A percentile compares a stretch with the other conserved stretches of the same genome.
These are phyloP conservation scores for Liasis olivaceus DNA, from an alignment of 2,797 vertebrate species.

Conservation along the genomic window DNA sequence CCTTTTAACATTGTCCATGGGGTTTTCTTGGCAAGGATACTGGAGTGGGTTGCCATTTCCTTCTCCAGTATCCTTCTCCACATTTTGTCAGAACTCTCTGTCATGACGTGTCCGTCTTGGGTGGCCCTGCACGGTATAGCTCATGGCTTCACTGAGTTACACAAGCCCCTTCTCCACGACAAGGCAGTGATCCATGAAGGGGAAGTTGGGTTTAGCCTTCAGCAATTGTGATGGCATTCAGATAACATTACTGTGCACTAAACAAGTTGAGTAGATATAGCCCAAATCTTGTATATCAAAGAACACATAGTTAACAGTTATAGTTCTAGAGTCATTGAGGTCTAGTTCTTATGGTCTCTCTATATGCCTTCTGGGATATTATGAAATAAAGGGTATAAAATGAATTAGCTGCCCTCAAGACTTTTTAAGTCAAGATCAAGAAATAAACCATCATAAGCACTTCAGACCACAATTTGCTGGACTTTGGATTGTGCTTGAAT, in stretches of 20 bases:
- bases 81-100: too few relatives aligned
- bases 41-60: too few relatives aligned
- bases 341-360: background rate
- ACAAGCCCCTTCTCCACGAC: too few relatives aligned
- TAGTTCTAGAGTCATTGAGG: background rate
- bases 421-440: background rate
- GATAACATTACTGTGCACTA: background rate
- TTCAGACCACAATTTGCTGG: background rate
- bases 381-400: background rate
- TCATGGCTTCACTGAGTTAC: too few relatives aligned
- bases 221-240: background rate
- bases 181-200: too few relatives aligned
- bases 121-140: too few relatives aligned
- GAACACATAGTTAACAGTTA: background rate
- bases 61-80: too few relatives aligned
- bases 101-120: too few relatives aligned
- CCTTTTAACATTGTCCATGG: too few relatives aligned
- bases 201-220: background rate
- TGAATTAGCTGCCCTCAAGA: background rate
- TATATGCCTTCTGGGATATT: background rate
- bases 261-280: background rate
- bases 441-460: background rate
- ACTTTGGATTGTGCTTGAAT: background rate
- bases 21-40: too few relatives aligned
- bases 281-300: background rate